Evolutionary conservation across 2,888 invertebrate genomes (phyloP), one percentile per base, ranked within the genome.

Genomic region (Yponomeuta cagnagella): DNA sequence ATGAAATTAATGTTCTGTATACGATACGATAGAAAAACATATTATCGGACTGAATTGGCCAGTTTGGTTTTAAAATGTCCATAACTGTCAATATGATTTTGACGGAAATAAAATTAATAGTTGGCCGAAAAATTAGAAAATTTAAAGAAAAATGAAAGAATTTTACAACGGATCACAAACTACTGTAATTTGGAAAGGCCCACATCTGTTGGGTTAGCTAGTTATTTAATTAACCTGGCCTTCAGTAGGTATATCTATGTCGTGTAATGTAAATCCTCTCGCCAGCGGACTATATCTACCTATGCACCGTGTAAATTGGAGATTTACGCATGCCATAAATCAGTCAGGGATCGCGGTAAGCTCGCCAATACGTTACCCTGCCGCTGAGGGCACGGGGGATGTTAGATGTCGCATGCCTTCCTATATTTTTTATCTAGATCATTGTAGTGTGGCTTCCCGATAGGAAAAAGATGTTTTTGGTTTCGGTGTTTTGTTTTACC

Each of bases 271-370:
- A 15, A 58, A 58, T 3, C 15, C 1, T 3, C 12, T 12, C 5
- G 52, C 15, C 52, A 12, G 6, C 52, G 52, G 52, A 58, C 52
- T 64, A 64, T 12, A 31, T 65, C 48, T 43, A 69, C 48, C 31
- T 70, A 68, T 65, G 68, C 83, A 84, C 84, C 86, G 87, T 87
- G 88, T 89, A 89, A 90, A 89, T 89, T 87, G 89, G 86, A 89
- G 89, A 90, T 91, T 89, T 89, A 85, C 88, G 82, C 82, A 78
- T 79, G 82, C 86, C 79, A 88, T 92, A 91, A 91, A 92, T 92
- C 90, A 90, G 89, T 87, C 88, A 84, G 86, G 86, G 87, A 83
- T 84, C 81, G 81, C 78, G 82, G 84, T 88, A 89, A 90, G 87
- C 89, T 85, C 77, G 78, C 85, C 88, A 80, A 90, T 90, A 87